Conservation (phyloP, 2,888 invertebrate species). For the Dynastes maya region DNA sequence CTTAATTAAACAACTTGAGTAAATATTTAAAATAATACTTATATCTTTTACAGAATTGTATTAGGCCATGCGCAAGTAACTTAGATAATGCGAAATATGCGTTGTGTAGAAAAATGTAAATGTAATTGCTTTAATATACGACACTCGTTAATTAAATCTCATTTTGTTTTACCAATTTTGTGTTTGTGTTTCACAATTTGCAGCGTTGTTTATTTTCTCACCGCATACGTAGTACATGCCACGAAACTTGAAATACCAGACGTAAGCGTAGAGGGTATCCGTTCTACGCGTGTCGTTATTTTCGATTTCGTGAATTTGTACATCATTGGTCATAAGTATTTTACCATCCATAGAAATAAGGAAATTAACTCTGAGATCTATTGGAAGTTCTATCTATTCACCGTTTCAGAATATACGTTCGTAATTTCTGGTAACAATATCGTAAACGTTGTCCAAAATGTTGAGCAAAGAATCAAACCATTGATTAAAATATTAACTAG, state of each 20-base stretch:
- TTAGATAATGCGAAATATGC: constrained; percentile 4
- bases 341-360: no score
- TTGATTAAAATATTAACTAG: no score
- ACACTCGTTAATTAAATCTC: constrained; percentile 13
- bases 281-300: not conserved
- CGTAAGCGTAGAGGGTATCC: not conserved
- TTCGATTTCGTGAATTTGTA: constrained; percentile 12
- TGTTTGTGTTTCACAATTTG: constrained; percentile 9
- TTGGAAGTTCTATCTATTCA: no score
- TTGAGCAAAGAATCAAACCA: no score
- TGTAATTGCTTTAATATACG: constrained; percentile 16
- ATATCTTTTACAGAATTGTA: constrained; percentile 23
- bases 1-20: not conserved
- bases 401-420: no score
- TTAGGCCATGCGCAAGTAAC: constrained; percentile 15
- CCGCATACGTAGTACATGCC: not conserved
- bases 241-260: constrained; percentile 1
- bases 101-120: not conserved
- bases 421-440: no score
- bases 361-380: no score
- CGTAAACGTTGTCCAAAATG: no score
- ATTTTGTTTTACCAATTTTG: constrained; percentile 3
- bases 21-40: constrained; percentile 10
- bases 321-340: not conserved
- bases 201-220: constrained; percentile 22